phyloP scores from a whole-genome alignment of 2,888 invertebrate genomes.

The Apotomis capreana region DNA sequence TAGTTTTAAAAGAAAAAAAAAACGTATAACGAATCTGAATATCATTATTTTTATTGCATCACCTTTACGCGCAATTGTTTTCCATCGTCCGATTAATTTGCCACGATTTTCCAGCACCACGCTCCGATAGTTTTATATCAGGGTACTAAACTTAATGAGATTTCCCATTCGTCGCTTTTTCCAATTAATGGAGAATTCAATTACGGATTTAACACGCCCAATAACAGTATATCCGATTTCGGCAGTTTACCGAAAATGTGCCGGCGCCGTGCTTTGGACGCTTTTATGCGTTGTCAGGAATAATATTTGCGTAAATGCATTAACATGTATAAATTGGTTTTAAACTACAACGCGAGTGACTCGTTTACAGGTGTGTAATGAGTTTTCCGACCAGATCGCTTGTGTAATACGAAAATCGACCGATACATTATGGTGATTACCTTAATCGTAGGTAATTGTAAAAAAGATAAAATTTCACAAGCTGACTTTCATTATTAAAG shows the following conservation, averaged over 20 bases:
- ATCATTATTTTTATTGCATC: not conserved
- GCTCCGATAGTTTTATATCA: constrained; percentile 34
- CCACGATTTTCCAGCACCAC: constrained; percentile 2
- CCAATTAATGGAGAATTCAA: constrained; percentile 74
- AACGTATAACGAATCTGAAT: not conserved
- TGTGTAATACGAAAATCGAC: too few species aligned
- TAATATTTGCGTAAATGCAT: constrained; percentile 24
- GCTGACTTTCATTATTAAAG: too few species aligned
- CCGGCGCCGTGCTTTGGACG: constrained; percentile 15
- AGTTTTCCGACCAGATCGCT: too few species aligned
- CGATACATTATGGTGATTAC: too few species aligned
- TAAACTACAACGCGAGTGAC: not conserved
- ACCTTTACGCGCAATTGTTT: constrained; percentile 22
- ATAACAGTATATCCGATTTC: constrained; percentile 62
- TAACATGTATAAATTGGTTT: constrained; percentile 4
- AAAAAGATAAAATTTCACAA: too few species aligned
- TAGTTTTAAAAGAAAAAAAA: too few species aligned
- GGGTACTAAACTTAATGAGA: constrained; percentile 52
- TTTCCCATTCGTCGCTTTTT: constrained; percentile 63
- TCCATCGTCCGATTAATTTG: constrained; percentile 17
- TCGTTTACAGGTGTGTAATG: not conserved
- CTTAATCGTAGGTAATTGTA: too few species aligned
- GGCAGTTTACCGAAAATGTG: constrained; percentile 46
- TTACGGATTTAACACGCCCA: constrained; percentile 66
- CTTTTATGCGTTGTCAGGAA: constrained; percentile 20